phyloP scores from a whole-genome alignment of 2,797 vertebrate species.

The Malurus leucopterus region DNA sequence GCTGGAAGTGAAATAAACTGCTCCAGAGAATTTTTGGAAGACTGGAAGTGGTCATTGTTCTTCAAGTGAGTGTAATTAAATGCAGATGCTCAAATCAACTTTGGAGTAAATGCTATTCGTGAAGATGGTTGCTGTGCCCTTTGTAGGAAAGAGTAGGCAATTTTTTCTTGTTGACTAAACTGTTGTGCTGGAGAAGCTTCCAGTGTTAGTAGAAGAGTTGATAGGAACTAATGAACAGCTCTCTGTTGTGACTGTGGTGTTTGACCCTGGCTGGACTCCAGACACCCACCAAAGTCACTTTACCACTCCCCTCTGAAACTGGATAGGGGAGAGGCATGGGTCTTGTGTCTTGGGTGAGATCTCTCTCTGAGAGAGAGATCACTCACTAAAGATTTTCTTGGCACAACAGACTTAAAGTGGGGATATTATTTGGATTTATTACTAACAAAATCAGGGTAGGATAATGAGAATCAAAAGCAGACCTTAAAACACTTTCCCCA shows the following conservation, averaged over 20 bases:
- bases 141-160: background rate
- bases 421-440: background rate
- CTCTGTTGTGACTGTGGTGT: background rate
- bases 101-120: background rate
- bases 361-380: background rate
- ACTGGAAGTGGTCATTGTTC: background rate
- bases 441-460: background rate
- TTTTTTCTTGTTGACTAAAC: background rate
- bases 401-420: background rate
- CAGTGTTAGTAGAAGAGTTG: background rate
- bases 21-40: background rate
- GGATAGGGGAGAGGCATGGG: background rate
- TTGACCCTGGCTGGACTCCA: background rate
- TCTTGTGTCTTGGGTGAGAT: too few relatives aligned
- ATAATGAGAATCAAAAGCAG: background rate
- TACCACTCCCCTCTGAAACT: background rate
- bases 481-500: background rate
- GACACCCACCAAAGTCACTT: background rate
- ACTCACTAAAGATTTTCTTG: background rate
- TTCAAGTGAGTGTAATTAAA: conserved; percentile 15
- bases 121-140: background rate
- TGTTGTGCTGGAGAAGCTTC: background rate
- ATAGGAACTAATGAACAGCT: background rate
- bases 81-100: background rate
- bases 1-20: background rate